A percentile compares a stretch with the other conserved stretches of the same genome.
Evolutionary conservation across 2,113 vertebrate species (phyloP).

Genomic region (Barnardius zonarius): DNA sequence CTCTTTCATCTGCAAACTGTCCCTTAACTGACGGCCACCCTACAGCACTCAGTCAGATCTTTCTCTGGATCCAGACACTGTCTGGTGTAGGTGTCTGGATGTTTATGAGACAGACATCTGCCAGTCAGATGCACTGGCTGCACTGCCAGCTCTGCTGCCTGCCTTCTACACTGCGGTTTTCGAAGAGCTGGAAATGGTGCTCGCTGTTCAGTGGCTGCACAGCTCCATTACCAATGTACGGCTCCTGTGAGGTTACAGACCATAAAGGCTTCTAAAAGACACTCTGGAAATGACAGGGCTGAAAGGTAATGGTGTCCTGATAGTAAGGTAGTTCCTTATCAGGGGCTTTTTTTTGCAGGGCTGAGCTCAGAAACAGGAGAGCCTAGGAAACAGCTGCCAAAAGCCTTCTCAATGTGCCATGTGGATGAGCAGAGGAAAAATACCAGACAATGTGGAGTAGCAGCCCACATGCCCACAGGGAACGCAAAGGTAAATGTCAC

Average conservation of each 20-base stretch:
- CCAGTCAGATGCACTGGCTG: not conserved
- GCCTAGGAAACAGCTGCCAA: not conserved
- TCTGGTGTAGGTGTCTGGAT: not conserved
- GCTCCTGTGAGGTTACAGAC: not conserved
- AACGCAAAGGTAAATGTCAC: not conserved
- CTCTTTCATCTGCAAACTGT: not conserved
- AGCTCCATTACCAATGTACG: not conserved
- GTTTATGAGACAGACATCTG: not conserved
- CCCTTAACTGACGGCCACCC: not conserved
- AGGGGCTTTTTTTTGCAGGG: not conserved
- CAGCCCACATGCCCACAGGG: not conserved
- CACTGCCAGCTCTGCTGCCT: not conserved
- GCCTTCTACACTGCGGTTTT: not conserved
- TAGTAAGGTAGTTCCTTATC: not conserved
- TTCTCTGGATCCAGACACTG: not conserved
- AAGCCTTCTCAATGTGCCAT: not conserved
- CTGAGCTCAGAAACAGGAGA: not conserved
- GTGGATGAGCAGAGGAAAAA: constrained; percentile 21
- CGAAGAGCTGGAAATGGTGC: not conserved
- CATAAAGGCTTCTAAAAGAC: not conserved
- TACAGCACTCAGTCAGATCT: not conserved
- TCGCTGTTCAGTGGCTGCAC: not conserved
- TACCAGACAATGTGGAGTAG: not conserved
- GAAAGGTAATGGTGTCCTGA: not conserved
- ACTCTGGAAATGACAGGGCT: not conserved